Percentiles rank a stretch among this genome's conserved stretches.
These are phyloP conservation scores for Allolobophora icterica DNA, from an alignment of 2,888 invertebrate species.

Conservation along the genomic window DNA sequence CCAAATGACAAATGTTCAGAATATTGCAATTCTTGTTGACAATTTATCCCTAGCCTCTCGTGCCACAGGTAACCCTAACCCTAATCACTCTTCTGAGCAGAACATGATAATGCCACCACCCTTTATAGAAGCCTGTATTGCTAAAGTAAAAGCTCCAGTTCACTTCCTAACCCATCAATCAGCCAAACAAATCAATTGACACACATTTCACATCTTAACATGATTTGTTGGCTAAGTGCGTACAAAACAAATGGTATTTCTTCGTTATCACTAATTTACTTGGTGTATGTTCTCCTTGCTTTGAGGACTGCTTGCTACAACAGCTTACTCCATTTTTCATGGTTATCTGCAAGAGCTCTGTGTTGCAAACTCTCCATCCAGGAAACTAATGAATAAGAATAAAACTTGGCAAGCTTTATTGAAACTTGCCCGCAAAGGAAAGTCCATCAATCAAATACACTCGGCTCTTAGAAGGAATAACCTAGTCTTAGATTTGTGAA, in stretches of 20 bases:
- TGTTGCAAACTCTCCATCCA: not conserved
- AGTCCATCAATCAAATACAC: not conserved
- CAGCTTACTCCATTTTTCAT: not conserved
- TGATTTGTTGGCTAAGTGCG: constrained; percentile 1
- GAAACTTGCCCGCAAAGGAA: not conserved
- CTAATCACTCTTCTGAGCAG: not conserved
- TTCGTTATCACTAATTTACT: not conserved
- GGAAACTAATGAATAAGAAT: not conserved
- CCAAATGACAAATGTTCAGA: not conserved
- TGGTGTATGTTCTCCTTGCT: not conserved
- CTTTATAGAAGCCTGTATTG: not conserved
- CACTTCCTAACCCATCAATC: not conserved
- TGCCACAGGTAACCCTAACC: not conserved
- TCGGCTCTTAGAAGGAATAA: not conserved
- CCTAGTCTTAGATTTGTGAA: not conserved
- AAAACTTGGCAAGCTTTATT: not conserved
- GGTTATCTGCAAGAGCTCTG: not conserved
- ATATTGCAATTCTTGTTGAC: not conserved
- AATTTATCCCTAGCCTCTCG: not conserved
- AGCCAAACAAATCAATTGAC: constrained; percentile 4
- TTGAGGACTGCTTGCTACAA: not conserved
- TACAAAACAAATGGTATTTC: not conserved
- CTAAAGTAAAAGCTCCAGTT: not conserved
- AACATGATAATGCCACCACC: not conserved
- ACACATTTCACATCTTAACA: not conserved